Conservation (phyloP, 2,888 invertebrate genomes). For the Hemicrepidius hirtus region DNA sequence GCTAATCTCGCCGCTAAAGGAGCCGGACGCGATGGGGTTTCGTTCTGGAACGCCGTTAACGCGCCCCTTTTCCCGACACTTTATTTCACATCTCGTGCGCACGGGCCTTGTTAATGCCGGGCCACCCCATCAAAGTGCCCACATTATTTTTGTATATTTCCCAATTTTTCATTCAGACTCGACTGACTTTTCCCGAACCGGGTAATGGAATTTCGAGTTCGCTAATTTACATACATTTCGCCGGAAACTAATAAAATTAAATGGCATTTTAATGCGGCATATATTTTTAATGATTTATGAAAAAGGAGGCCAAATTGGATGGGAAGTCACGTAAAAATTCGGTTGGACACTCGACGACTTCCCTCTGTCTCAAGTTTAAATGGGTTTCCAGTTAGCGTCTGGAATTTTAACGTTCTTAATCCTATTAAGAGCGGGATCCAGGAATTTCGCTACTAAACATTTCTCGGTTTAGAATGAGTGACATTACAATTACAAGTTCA, state of each 20-base stretch:
- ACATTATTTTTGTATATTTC: conserved; percentile 60
- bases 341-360: conserved; percentile 13
- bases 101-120: conserved; percentile 47
- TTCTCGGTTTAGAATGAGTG: conserved; percentile 59
- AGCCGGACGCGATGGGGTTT: conserved; percentile 14
- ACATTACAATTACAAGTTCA: conserved; percentile 62
- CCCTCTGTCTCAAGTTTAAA: conserved; percentile 42
- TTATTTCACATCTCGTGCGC: conserved; percentile 42
- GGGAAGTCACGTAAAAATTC: conserved; percentile 55
- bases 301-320: conserved; percentile 38
- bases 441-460: conserved; percentile 54
- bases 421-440: conserved; percentile 60
- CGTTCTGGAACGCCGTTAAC: conserved; percentile 3
- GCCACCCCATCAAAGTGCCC: conserved; percentile 42
- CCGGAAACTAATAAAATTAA: conserved; percentile 54
- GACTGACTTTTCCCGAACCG: conserved; percentile 51
- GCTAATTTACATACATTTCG: conserved; percentile 56
- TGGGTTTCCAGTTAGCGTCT: conserved; percentile 58
- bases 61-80: conserved; percentile 19
- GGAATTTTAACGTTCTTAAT: conserved; percentile 63
- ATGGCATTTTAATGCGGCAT: conserved; percentile 55
- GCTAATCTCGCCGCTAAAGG: conserved; percentile 32
- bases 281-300: conserved; percentile 54
- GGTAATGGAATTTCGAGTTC: conserved; percentile 54
- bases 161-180: conserved; percentile 59